A percentile compares a stretch with the other conserved stretches of the same genome.
These are phyloP conservation scores for Yponomeuta malinellus DNA, from an alignment of 2,888 invertebrate genomes.

Conservation along the genomic window DNA sequence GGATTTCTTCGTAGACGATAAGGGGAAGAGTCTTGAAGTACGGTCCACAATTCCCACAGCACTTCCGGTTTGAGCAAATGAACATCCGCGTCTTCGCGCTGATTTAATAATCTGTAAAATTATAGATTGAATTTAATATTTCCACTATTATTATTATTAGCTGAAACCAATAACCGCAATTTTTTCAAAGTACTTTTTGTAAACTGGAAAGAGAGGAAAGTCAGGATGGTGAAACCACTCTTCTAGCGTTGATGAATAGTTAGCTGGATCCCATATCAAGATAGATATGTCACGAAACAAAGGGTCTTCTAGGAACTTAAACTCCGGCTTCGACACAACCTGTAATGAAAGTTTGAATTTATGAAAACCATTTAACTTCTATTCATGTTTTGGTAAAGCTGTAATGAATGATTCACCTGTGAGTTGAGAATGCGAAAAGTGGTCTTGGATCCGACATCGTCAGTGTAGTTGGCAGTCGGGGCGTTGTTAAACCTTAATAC, in stretches of 20 bases:
- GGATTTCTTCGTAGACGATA: slow-evolving; percentile 84
- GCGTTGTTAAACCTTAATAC: slow-evolving; percentile 91
- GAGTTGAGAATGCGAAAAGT: slow-evolving; percentile 88
- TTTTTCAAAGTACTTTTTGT: slow-evolving; percentile 66
- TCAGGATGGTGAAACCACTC: slow-evolving; percentile 86
- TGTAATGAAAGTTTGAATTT: slow-evolving; percentile 27
- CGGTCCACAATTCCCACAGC: slow-evolving; percentile 87
- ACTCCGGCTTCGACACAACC: slow-evolving; percentile 85
- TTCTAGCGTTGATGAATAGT: slow-evolving; percentile 82
- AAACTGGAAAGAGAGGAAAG: slow-evolving; percentile 85
- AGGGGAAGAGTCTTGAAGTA: slow-evolving; percentile 82
- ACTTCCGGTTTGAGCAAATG: slow-evolving; percentile 84
- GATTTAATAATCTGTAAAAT: slow-evolving; percentile 69
- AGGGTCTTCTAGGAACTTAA: slow-evolving; percentile 80
- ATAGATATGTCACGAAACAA: slow-evolving; percentile 83
- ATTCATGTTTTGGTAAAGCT: no score
- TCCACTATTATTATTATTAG: neutral
- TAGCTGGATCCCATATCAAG: slow-evolving; percentile 89
- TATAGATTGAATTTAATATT: neutral
- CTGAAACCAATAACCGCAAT: no score
- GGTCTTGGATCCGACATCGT: slow-evolving; percentile 88
- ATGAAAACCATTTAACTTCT: neutral
- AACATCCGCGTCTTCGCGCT: slow-evolving; percentile 77
- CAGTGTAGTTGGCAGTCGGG: slow-evolving; percentile 83
- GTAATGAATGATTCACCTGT: slow-evolving; percentile 63